These are phyloP conservation scores for Pantherophis vulpinus DNA, from an alignment of 2,797 vertebrate species.

Conservation along the genomic window DNA sequence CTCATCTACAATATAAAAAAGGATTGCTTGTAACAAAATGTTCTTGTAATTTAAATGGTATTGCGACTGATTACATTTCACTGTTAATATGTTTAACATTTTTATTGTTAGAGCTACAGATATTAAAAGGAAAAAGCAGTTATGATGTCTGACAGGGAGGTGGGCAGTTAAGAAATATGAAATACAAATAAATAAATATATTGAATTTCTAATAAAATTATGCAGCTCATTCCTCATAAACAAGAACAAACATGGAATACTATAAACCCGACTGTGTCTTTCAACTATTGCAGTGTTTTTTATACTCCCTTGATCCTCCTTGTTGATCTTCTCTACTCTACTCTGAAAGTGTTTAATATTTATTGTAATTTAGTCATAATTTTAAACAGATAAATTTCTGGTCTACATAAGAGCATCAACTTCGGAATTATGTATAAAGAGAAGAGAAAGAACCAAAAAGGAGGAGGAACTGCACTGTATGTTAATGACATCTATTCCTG, in stretches of 20 bases:
- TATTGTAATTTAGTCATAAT: neutral
- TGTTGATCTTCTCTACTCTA: neutral
- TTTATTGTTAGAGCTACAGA: neutral
- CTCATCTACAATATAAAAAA: neutral
- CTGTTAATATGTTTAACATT: neutral
- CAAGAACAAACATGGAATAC: neutral
- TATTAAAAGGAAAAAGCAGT: neutral
- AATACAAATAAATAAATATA: neutral
- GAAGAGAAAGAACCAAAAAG: neutral
- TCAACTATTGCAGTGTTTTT: neutral
- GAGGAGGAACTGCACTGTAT: neutral
- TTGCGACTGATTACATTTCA: neutral
- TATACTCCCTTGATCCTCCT: neutral
- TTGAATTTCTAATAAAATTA: constrained; percentile 22
- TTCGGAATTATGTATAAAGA: neutral
- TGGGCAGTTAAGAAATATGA: neutral
- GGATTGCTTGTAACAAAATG: neutral
- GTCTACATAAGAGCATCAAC: neutral
- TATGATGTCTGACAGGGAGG: accelerated
- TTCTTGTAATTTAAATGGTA: neutral
- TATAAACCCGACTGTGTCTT: neutral
- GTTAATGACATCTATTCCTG: neutral
- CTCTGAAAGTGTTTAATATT: neutral
- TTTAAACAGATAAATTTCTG: neutral
- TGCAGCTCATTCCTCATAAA: neutral